Evolutionary conservation across 2,113 vertebrate genomes (phyloP), one percentile per base, ranked within the genome.

Genomic region (Platycercus adscitus): DNA sequence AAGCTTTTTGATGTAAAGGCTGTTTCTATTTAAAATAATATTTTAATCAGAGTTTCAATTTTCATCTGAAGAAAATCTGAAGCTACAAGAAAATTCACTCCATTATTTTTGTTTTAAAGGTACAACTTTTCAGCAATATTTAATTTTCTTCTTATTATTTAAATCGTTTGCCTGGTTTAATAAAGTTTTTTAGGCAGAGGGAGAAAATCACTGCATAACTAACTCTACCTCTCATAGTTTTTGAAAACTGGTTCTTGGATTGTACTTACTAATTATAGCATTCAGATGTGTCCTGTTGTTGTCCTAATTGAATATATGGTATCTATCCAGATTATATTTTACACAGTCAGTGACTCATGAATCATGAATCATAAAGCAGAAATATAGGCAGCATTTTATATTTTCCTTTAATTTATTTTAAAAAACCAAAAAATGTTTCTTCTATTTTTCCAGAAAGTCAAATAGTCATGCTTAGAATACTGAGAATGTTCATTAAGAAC

Each of bases 371-470:
- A 33, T n/a, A 17, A 61, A 8, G 35, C 7, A 63, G 23, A 71
- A 39, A 26, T 46, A 41, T 10, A 55, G n/a, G 4, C 3, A 80
- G 2, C 37, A 31, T 50, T 70, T 85, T 9, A 9, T 39, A 33
- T 44, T 47, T 81, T 35, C 49, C 8, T 83, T 77, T 56, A 52
- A 46, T 49, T 35, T 55, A 20, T 83, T 75, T n/a, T n/a, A n/a
- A n/a, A n/a, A n/a, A n/a, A n/a, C n/a, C 9, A 2, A 18, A 6
- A 6, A 5, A 24, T 55, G 1, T 11, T 3, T 58, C 16, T 19
- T n/a, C 6, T 7, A 2, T 91, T 72, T 49, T 63, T 7, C 19
- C 9, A 16, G 35, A 28, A 70, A 61, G 19, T 50, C 15, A 52
- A 10, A 13, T 18, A 35, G 37, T 43, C 19, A 60, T 6, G 12